phyloP scores from a whole-genome alignment of 2,113 vertebrate species.

The Cyprinodon variegatus region DNA sequence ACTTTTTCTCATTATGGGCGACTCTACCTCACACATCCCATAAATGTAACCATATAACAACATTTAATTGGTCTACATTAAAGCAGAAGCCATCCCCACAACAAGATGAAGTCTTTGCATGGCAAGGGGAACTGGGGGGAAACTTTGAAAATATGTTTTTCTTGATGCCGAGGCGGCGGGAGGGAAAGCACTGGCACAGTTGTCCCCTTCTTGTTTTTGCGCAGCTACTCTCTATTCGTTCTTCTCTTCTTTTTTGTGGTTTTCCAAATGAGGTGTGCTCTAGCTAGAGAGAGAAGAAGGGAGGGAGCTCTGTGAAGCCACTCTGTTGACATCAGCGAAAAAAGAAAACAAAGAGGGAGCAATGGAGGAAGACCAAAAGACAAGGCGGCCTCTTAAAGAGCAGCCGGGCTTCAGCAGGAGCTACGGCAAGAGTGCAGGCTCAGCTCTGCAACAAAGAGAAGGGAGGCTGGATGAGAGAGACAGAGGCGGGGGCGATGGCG shows the following conservation, averaged over 20 bases:
- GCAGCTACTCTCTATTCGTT: constrained; percentile 49
- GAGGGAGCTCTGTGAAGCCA: constrained; percentile 74
- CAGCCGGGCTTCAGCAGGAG: constrained; percentile 60
- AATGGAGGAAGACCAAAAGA: constrained; percentile 57
- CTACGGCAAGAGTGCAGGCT: constrained; percentile 73
- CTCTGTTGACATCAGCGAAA: constrained; percentile 82
- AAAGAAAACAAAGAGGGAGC: constrained; percentile 30
- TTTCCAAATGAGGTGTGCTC: constrained; percentile 77
- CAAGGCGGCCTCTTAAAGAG: constrained; percentile 70
- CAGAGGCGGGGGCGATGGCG: constrained; percentile 30
- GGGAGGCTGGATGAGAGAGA: constrained; percentile 58
- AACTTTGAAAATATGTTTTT: constrained; percentile 74
- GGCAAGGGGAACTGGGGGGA: constrained; percentile 48
- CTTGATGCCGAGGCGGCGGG: constrained; percentile 52
- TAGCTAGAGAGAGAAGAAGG: constrained; percentile 33
- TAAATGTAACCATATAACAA: constrained; percentile 44
- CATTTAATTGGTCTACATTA: constrained; percentile 72
- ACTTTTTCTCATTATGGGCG: constrained; percentile 37
- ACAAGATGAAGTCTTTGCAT: constrained; percentile 31
- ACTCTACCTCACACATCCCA: constrained; percentile 37
- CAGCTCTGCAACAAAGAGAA: constrained; percentile 76
- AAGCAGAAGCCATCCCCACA: constrained; percentile 39
- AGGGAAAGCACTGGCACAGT: constrained; percentile 47
- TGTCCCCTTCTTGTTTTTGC: constrained; percentile 70
- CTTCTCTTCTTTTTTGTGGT: constrained; percentile 68